phyloP scores from a whole-genome alignment of 1,140 invertebrate species.

The Ceratitis capitata region DNA sequence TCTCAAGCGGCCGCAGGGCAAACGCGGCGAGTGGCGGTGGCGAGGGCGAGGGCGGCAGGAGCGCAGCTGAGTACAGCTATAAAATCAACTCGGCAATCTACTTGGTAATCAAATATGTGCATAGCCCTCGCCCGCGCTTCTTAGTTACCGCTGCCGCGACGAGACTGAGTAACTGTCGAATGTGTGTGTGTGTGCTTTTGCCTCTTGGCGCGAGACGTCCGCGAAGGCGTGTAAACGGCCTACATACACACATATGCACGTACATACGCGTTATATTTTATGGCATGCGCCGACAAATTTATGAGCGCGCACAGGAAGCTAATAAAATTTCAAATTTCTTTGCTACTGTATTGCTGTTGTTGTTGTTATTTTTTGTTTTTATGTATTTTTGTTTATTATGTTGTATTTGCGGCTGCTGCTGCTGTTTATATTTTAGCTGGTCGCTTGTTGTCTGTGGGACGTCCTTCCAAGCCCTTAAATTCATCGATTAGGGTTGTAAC shows the following conservation, averaged over 20 bases:
- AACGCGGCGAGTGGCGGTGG: neutral
- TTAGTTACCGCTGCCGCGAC: neutral
- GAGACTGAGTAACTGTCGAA: neutral
- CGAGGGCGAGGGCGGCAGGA: neutral
- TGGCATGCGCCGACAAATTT: slow-evolving; percentile 18
- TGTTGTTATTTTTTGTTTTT: neutral
- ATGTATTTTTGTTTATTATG: neutral
- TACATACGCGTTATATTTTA: neutral
- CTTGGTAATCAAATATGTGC: neutral
- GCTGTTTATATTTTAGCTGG: neutral
- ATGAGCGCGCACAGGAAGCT: neutral
- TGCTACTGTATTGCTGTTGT: neutral
- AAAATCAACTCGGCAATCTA: neutral
- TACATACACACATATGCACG: neutral
- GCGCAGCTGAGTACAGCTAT: neutral
- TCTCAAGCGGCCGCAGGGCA: neutral
- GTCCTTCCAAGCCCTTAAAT: neutral
- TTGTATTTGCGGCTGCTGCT: neutral
- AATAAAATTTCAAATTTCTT: slow-evolving; percentile 28
- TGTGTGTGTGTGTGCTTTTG: neutral
- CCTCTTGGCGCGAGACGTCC: neutral
- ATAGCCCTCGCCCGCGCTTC: neutral
- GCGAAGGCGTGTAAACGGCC: neutral
- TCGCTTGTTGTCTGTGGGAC: neutral
- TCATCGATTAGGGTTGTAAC: neutral